Base-by-base conservation (phyloP, 2,888 invertebrate genomes). In the Drosophila lutescens region DNA sequence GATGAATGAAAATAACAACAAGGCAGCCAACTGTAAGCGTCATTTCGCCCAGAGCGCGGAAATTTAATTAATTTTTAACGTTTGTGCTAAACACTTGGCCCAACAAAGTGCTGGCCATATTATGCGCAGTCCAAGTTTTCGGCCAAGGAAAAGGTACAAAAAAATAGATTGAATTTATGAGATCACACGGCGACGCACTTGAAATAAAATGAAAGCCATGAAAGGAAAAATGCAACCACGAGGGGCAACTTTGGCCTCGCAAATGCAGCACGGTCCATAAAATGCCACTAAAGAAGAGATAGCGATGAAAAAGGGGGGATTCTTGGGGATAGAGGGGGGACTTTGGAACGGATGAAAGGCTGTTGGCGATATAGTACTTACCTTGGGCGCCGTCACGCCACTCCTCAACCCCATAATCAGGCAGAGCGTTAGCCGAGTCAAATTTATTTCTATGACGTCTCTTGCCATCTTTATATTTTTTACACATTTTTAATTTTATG, bases 341-440 rank as follows among this genome's bases (percentile, higher is more conserved):
- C 32, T 13, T 20, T 13, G 40, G 53, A 26, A 12, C 20, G 40
- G 36, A 20, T 59, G 36, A 50, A 36, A n/a, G 17, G 44, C 44
- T 49, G 49, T n/a, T 34, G 1, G 30, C 12, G 44, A 57, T 68
- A 58, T 40, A 74, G 74, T 81, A 86, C 86, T 86, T 87, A 80
- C 89, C 91, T 84, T 86, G 85, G 73, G 88, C 89, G 92, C 94
- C 93, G 92, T 95, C 94, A 92, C 95, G 94, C 95, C 95, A 95
- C 92, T 95, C 95, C 92, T 95, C 95, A 80, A 95, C 94, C 87
- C 95, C 95, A 91, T 95, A 95, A 93, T 95, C 96, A 78, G 90
- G 90, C 76, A 94, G 93, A 78, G 94, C 94, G 92, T 94, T 93
- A 73, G 82, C 82, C 90, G 94, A 93, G 89, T 94, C 94, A 73